Evolutionary conservation across 2,113 vertebrate genomes (phyloP).

Genomic region (Alligator sinensis): DNA sequence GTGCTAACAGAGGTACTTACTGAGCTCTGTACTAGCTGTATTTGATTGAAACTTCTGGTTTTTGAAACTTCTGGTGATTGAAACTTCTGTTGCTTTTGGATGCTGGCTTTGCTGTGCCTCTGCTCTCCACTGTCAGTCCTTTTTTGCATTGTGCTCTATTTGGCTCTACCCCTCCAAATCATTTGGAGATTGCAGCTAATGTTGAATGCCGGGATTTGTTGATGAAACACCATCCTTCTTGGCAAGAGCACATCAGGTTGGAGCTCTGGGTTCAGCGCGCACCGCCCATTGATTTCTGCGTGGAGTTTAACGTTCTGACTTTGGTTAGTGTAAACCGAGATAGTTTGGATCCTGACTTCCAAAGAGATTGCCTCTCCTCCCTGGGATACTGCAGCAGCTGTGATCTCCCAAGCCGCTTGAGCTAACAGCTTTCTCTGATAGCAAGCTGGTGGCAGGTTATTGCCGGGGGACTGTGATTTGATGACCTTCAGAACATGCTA

Average conservation of each 20-base stretch:
- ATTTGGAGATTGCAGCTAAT: not conserved
- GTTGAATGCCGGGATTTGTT: not conserved
- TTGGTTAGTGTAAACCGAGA: not conserved
- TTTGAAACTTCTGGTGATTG: not conserved
- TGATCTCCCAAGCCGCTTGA: not conserved
- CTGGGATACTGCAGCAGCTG: too few relatives aligned
- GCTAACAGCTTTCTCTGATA: not conserved
- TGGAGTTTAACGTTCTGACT: too few relatives aligned
- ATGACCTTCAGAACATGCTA: not conserved
- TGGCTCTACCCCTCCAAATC: not conserved
- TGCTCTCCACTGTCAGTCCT: not conserved
- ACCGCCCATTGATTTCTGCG: not conserved
- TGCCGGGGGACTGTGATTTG: not conserved
- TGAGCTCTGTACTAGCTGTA: not conserved
- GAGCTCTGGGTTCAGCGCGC: not conserved
- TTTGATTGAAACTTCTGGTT: not conserved
- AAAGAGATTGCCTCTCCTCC: not conserved
- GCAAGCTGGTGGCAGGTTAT: fast-evolving
- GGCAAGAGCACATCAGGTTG: too few relatives aligned
- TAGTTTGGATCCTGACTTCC: not conserved
- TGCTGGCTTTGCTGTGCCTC: not conserved
- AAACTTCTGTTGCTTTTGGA: not conserved
- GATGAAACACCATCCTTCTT: not conserved
- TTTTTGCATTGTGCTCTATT: not conserved
- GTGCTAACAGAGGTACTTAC: not conserved